Evolutionary conservation across 2,797 vertebrate genomes (phyloP).

Genomic region (Melanotaenia parkinsoni): DNA sequence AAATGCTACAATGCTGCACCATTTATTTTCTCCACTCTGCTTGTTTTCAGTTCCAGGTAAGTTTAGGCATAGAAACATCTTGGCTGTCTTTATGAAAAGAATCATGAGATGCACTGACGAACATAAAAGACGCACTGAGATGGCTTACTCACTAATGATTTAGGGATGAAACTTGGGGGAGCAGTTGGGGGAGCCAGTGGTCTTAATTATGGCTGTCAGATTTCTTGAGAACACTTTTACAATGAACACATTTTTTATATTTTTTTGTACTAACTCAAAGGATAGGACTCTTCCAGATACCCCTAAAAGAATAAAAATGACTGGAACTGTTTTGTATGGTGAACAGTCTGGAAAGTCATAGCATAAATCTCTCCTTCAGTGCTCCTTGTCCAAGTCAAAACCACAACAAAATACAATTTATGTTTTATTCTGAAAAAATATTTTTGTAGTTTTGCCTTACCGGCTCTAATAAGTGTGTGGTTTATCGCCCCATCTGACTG

Average conservation of each 20-base stretch:
- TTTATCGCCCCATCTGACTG: background rate
- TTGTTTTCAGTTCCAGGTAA: too few species aligned
- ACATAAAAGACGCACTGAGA: too few species aligned
- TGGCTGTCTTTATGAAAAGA: too few species aligned
- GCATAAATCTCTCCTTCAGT: background rate
- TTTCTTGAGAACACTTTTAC: background rate
- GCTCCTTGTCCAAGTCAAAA: background rate
- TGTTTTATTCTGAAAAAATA: background rate
- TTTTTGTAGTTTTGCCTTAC: background rate
- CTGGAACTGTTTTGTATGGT: background rate
- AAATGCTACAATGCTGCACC: too few species aligned
- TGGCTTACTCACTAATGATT: too few species aligned
- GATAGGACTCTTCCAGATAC: too few species aligned
- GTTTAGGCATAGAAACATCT: too few species aligned
- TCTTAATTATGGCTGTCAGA: too few species aligned
- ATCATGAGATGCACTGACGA: too few species aligned
- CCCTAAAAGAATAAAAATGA: background rate
- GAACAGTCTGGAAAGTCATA: background rate
- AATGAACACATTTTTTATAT: background rate
- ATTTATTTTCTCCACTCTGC: too few species aligned
- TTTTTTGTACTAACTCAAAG: background rate
- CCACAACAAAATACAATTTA: background rate
- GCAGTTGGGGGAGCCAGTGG: too few species aligned
- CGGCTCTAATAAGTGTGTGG: background rate
- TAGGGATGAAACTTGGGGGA: too few species aligned